These are phyloP conservation scores for Macaria notata DNA, from an alignment of 2,888 invertebrate genomes.

Conservation along the genomic window DNA sequence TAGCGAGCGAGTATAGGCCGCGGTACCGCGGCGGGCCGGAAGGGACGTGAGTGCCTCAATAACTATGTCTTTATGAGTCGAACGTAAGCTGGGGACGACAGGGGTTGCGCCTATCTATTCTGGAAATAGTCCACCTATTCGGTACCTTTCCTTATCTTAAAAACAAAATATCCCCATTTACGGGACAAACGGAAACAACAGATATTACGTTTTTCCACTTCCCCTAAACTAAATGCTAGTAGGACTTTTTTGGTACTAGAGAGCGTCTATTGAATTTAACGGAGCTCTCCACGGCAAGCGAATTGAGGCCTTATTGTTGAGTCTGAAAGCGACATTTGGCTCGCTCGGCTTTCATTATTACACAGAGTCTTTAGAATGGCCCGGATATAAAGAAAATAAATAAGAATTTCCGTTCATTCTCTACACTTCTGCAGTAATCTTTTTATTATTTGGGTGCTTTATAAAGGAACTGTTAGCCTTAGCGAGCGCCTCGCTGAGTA, in stretches of 20 bases:
- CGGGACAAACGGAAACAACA: slow-evolving; percentile 25
- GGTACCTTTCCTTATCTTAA: slow-evolving; percentile 28
- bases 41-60: slow-evolving; percentile 29
- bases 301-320: slow-evolving; percentile 16
- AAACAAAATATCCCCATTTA: slow-evolving; percentile 25
- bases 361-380: slow-evolving; percentile 19
- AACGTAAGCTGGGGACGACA: slow-evolving; percentile 32
- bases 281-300: slow-evolving; percentile 4
- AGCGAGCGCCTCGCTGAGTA: not conserved
- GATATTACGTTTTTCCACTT: slow-evolving; percentile 27
- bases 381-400: slow-evolving; percentile 24
- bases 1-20: slow-evolving; percentile 7
- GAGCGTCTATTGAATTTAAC: slow-evolving; percentile 27
- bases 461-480: slow-evolving; percentile 1
- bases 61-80: slow-evolving; percentile 33
- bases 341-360: slow-evolving; percentile 11
- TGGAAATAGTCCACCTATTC: slow-evolving; percentile 28
- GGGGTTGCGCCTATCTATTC: slow-evolving; percentile 32
- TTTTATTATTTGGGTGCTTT: slow-evolving; percentile 12
- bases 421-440: slow-evolving; percentile 13
- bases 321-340: slow-evolving; percentile 6
- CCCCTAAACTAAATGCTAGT: slow-evolving; percentile 23
- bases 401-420: slow-evolving; percentile 25
- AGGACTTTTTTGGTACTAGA: slow-evolving; percentile 23
- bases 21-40: slow-evolving; percentile 22